phyloP scores from a whole-genome alignment of 2,113 vertebrate species.

The Halichoerus grypus region DNA sequence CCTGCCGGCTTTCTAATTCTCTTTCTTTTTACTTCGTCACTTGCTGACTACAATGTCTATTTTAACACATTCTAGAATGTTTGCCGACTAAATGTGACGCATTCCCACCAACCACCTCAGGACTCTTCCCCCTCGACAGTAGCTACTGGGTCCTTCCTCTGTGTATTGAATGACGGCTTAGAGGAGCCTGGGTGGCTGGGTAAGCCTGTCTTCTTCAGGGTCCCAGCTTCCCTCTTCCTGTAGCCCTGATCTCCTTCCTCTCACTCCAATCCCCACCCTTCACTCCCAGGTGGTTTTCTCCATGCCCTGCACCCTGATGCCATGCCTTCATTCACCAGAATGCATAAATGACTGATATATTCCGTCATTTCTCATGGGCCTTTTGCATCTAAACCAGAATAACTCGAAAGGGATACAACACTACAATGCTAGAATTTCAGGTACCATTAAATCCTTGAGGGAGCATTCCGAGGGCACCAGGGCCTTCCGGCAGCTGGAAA shows the following conservation, averaged over 20 bases:
- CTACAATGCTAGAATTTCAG: background rate
- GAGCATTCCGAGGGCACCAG: background rate
- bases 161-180: background rate
- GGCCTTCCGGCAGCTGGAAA: background rate
- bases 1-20: background rate
- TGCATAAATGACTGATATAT: background rate
- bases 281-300: background rate
- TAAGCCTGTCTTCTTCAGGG: background rate
- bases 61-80: background rate
- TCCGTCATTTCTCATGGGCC: background rate
- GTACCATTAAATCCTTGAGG: background rate
- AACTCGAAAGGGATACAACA: background rate
- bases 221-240: background rate
- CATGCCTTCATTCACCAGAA: background rate
- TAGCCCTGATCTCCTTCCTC: background rate
- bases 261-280: background rate
- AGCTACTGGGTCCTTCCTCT: background rate
- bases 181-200: accelerated
- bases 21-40: background rate
- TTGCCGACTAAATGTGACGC: background rate
- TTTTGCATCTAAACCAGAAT: background rate
- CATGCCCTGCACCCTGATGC: background rate
- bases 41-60: background rate
- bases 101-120: background rate
- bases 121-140: background rate